phyloP scores from a whole-genome alignment of 1,140 invertebrate species.

The Nymphalis io region DNA sequence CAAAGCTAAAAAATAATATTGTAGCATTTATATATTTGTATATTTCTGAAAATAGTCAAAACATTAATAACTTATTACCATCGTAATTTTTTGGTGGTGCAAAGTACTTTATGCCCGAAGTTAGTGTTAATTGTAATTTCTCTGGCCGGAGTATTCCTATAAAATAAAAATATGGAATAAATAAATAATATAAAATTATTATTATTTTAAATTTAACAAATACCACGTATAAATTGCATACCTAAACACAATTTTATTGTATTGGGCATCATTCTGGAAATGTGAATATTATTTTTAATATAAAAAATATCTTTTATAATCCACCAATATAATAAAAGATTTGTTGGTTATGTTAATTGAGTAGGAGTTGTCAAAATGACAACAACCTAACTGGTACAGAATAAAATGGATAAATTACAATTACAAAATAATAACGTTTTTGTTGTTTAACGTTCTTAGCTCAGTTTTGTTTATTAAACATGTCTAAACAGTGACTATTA shows the following conservation, averaged over 20 bases:
- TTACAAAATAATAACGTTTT: too few species aligned
- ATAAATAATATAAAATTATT: background rate
- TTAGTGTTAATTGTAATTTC: conserved; percentile 51
- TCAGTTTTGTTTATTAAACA: too few species aligned
- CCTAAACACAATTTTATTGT: conserved; percentile 39
- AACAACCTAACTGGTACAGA: too few species aligned
- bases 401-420: too few species aligned
- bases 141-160: conserved; percentile 60
- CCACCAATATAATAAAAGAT: background rate
- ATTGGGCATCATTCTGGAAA: conserved; percentile 38
- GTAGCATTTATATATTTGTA: too few species aligned
- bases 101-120: conserved; percentile 84
- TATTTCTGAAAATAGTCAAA: too few species aligned
- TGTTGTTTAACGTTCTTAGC: too few species aligned
- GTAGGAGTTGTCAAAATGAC: background rate
- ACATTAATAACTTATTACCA: conserved; percentile 69
- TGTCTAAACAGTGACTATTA: too few species aligned
- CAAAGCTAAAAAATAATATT: too few species aligned
- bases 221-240: background rate
- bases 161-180: conserved; percentile 29
- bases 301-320: background rate
- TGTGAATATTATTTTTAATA: background rate
- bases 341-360: background rate
- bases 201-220: too few species aligned
- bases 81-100: conserved; percentile 82